A percentile compares a stretch with the other conserved stretches of the same genome.
Conservation (phyloP, 2,113 vertebrate species). For the Herpailurus yagouaroundi region DNA sequence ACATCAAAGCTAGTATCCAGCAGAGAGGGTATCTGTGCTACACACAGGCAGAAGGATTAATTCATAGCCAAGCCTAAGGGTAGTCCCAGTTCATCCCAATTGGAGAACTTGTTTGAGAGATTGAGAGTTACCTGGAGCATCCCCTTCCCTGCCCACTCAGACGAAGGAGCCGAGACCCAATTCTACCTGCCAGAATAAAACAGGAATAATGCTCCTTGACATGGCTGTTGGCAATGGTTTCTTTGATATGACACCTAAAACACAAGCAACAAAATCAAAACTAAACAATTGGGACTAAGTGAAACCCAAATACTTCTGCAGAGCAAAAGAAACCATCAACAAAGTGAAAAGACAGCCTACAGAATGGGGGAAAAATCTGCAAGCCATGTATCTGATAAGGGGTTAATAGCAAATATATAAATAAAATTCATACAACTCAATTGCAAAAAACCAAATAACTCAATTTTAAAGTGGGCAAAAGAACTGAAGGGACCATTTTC, state of each 20-base stretch:
- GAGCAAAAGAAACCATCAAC: background rate
- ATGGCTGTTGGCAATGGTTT: background rate
- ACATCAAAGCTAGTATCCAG: background rate
- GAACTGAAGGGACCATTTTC: background rate
- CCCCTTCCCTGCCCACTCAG: background rate
- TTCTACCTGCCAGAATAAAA: background rate
- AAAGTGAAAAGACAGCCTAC: background rate
- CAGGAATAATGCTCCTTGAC: background rate
- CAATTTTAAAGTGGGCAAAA: background rate
- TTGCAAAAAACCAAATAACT: background rate
- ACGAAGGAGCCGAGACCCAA: background rate
- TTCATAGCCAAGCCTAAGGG: background rate
- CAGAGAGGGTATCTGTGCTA: background rate
- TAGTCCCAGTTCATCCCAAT: background rate
- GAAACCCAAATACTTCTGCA: background rate
- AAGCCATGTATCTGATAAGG: background rate
- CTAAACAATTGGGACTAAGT: background rate
- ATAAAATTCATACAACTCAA: background rate
- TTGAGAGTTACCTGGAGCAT: background rate
- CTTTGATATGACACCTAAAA: background rate
- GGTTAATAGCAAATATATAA: background rate
- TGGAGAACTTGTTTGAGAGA: background rate
- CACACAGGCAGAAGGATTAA: background rate
- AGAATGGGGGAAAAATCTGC: background rate
- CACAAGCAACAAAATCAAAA: background rate